Evolutionary conservation across 2,888 invertebrate species (phyloP), one percentile per base, ranked within the genome.

Genomic region (Gari tellinella): DNA sequence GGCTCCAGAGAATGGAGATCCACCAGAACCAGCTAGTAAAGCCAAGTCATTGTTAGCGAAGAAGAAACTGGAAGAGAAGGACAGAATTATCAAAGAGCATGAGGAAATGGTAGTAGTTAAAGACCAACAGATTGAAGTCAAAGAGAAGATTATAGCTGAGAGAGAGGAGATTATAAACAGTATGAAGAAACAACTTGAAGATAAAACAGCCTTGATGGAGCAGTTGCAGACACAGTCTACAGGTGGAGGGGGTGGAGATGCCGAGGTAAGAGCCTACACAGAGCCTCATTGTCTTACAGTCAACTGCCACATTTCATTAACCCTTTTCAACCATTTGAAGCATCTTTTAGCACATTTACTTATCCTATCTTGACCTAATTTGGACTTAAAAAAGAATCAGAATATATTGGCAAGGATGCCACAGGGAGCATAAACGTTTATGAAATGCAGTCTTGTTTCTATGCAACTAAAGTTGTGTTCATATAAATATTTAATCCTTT

Each of bases 121-220:
- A 37, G 86, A 85, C 41, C 81, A 83, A 56, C 84, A 87, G 64
- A 75, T 89, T 7, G 81, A 82, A 31, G 72, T 83, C n/a, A 89
- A 88, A 53, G 86, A 88, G 55, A 83, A 83, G 38, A 80, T 89
- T 7, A 83, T 91, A 26, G 81, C 70, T 2, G 89, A 91, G 74
- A 78, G 88, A 61, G 91, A 91, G 31, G 79, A 80, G 23, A 84
- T 86, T n/a, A 92, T 94, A 4, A 91, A 92, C 74, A 92, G 92
- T 45, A 89, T 94, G 25, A 91, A 92, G 31, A 90, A 92, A 60
- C 93, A 94, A 75, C 86, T 94, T 38, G 92, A 93, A 70, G 93
- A 93, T 66, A 87, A 88, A 66, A 86, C 88, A 31, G 84, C 82
- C 66, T 69, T 86, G 4, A 84, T 90, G 66, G 88, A 88, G 57